These are phyloP conservation scores for Neopipo cinnamomea DNA, from an alignment of 2,113 vertebrate species.

Conservation along the genomic window DNA sequence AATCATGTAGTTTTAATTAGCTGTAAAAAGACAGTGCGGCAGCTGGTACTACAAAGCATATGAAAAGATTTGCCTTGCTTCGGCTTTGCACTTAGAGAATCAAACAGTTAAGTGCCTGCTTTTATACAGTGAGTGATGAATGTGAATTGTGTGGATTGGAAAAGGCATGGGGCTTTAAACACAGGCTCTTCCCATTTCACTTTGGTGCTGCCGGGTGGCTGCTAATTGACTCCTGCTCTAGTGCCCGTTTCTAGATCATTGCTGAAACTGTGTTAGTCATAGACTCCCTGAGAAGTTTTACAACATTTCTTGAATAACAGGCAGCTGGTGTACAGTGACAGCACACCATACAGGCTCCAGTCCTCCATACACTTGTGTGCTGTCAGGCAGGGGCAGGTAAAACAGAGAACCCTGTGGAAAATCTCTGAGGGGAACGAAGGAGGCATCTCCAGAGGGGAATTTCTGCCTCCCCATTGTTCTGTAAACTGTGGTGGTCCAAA, in stretches of 20 bases:
- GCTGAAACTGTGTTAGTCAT: slow-evolving; percentile 31
- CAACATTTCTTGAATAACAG: slow-evolving; percentile 31
- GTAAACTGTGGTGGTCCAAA: not conserved
- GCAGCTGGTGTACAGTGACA: not conserved
- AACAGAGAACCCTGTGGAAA: not conserved
- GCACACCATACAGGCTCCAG: not conserved
- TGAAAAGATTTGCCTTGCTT: slow-evolving; percentile 12
- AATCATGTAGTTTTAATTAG: slow-evolving; percentile 35
- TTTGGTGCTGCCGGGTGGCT: not conserved
- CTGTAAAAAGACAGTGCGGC: not conserved
- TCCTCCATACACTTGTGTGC: not conserved
- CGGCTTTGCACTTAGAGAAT: not conserved
- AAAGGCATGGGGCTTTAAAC: slow-evolving; percentile 1
- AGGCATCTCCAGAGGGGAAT: not conserved
- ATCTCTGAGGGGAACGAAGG: not conserved
- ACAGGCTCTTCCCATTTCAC: slow-evolving; percentile 11
- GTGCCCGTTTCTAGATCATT: slow-evolving; percentile 32
- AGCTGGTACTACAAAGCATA: not conserved
- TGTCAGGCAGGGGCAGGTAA: not conserved
- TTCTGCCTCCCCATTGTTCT: not conserved
- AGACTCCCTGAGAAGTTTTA: slow-evolving; percentile 39
- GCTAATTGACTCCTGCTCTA: slow-evolving; percentile 51
- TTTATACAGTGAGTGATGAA: not conserved
- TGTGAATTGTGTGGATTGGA: not conserved
- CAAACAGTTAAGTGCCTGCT: not conserved